Base-by-base conservation (phyloP, 2,888 invertebrate species). In the Cryptosula pallasiana region DNA sequence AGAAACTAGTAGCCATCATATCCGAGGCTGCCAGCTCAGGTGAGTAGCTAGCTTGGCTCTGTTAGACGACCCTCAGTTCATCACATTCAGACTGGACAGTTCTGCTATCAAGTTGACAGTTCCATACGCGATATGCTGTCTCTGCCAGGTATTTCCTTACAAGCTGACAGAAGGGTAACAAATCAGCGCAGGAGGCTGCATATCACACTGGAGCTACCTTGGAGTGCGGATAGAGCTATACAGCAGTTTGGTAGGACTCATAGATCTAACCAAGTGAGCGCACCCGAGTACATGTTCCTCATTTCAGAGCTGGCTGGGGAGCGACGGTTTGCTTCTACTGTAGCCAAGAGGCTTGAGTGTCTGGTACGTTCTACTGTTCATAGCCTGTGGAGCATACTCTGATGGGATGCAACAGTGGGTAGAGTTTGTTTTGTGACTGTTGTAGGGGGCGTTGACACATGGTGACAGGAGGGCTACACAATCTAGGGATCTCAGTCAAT, bases 251-350 rank as follows among this genome's bases (percentile, higher is more conserved):
- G 95, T 88, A 74, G 69, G 74, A 96, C 96, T 5, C 96, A 97
- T 87, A 90, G 96, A 69, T 95, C 94, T 27, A 97, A 97, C 87
- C 98, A 99, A 86, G 96, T 97, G 45, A 96, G 94, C 86, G 97
- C 98, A 0, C 99, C 99, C 0, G 98, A 99, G 84, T 99, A 99
- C 86, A 91, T 98, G 75, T 99, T 99, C 87, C 89, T 99, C 76
- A 99, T 99, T 82, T 99, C 98, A 0, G 95, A 99, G 86, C 86
- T 99, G 82, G 99, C 99, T 9, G 99, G 99, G 74, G 99, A 99
- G 86, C 88, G 96, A 71, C 89, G 99, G 76, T 98, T 98, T 87
- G 97, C 97, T 0, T 94, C 95, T 55, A 95, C 94, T 25, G 97
- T 98, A 1, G 96, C 98, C 72, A 97, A 97, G 86, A 89, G 98